phyloP scores from a whole-genome alignment of 2,797 vertebrate genomes.

The Pampus argenteus region DNA sequence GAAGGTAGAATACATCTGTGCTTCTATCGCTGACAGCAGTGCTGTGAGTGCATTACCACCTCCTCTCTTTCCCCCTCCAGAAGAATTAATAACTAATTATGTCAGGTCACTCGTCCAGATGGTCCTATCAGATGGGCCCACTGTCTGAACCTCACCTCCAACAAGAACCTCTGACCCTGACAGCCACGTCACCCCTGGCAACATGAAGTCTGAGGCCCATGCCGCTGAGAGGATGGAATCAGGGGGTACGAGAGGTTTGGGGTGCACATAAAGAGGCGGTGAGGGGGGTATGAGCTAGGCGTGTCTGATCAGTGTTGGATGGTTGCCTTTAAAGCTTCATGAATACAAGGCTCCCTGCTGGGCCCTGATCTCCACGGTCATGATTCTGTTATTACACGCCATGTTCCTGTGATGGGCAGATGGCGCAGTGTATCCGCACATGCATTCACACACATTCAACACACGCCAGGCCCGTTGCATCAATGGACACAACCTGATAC shows the following conservation, averaged over 20 bases:
- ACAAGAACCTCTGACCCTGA: slow-evolving; percentile 95
- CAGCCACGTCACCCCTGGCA: slow-evolving; percentile 93
- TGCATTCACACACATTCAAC: slow-evolving; percentile 91
- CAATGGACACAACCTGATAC: slow-evolving; percentile 96
- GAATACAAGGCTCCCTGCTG: slow-evolving; percentile 95
- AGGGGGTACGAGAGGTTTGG: slow-evolving; percentile 45
- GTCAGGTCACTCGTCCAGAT: slow-evolving; percentile 99
- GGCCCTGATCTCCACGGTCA: slow-evolving; percentile 88
- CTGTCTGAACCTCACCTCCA: slow-evolving; percentile 95
- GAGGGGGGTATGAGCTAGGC: slow-evolving; percentile 80
- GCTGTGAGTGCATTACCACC: slow-evolving; percentile 56
- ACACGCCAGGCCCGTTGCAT: slow-evolving; percentile 82
- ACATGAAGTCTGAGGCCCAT: slow-evolving; percentile 85
- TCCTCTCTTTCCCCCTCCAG: slow-evolving; percentile 74
- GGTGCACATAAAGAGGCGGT: slow-evolving; percentile 54
- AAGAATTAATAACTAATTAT: slow-evolving; percentile 99
- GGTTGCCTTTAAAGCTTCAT: slow-evolving; percentile 94
- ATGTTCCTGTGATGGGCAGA: slow-evolving; percentile 94
- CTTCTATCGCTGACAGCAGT: slow-evolving; percentile 48
- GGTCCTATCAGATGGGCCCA: slow-evolving; percentile 97
- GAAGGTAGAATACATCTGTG: slow-evolving; percentile 37
- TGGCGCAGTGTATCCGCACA: slow-evolving; percentile 91
- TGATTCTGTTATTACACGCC: slow-evolving; percentile 96
- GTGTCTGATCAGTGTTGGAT: slow-evolving; percentile 92
- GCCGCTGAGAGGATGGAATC: slow-evolving; percentile 49